Evolutionary conservation across 1,140 invertebrate species (phyloP).

Genomic region (Drosophila ercepeae): DNA sequence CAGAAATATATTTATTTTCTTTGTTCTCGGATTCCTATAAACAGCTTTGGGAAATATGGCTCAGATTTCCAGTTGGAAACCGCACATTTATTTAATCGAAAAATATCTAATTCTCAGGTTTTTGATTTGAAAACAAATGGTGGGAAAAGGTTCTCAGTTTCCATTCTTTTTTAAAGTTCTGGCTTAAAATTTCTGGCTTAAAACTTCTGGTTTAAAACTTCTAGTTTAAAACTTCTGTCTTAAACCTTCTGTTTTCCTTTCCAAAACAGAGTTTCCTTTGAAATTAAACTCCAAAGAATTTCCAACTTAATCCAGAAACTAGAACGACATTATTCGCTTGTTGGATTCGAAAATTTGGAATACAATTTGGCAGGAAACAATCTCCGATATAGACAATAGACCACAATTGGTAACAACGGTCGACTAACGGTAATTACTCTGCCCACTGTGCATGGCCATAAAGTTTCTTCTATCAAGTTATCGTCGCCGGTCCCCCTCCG

Average conservation of each 20-base stretch:
- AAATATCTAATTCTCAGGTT: not conserved
- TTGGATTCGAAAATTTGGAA: conserved; percentile 36
- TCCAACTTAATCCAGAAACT: conserved; percentile 8
- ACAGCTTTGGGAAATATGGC: conserved; percentile 6
- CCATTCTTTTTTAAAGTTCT: no score
- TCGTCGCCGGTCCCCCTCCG: not conserved
- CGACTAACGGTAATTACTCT: conserved; percentile 45
- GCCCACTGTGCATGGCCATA: conserved; percentile 58
- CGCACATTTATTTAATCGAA: not conserved
- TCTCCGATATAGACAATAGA: conserved; percentile 48
- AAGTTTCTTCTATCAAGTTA: conserved; percentile 52
- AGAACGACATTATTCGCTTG: conserved; percentile 38
- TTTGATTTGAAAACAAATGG: not conserved
- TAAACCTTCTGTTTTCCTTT: no score
- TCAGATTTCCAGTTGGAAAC: not conserved
- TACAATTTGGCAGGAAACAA: conserved; percentile 50
- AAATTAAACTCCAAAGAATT: no score
- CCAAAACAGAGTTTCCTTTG: no score
- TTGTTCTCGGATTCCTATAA: conserved; percentile 13
- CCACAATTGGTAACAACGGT: conserved; percentile 23
- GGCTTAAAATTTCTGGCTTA: no score
- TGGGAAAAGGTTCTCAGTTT: not conserved
- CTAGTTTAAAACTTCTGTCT: not conserved
- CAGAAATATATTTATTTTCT: conserved; percentile 15
- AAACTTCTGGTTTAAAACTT: not conserved